Conservation (phyloP, 1,140 invertebrate genomes). For the Leptinotarsa lineolata region DNA sequence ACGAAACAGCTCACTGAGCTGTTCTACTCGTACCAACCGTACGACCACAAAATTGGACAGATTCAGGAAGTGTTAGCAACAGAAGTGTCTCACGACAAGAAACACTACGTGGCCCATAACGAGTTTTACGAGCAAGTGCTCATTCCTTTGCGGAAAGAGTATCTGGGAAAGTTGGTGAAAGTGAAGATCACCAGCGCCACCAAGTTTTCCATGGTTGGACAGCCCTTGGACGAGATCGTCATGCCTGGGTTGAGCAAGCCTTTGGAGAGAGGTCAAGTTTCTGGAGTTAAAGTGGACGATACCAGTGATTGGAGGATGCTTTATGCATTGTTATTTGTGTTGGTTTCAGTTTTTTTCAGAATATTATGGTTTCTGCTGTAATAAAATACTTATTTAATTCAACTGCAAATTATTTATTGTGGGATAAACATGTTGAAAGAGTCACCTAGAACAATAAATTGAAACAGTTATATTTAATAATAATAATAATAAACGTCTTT, state of each 20-base stretch:
- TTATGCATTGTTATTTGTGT: constrained; percentile 3
- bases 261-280: constrained; percentile 59
- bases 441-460: no score
- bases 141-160: constrained; percentile 74
- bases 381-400: not conserved
- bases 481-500: no score
- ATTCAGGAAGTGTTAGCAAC: constrained; percentile 86
- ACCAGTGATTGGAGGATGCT: not conserved
- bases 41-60: constrained; percentile 75
- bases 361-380: constrained; percentile 23
- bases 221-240: constrained; percentile 62
- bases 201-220: constrained; percentile 87
- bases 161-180: constrained; percentile 81
- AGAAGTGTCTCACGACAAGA: constrained; percentile 89
- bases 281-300: constrained; percentile 52
- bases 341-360: constrained; percentile 20
- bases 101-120: constrained; percentile 93
- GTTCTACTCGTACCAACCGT: constrained; percentile 90
- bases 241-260: constrained; percentile 60
- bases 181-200: constrained; percentile 76
- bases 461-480: no score
- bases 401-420: no score
- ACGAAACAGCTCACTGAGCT: constrained; percentile 88
- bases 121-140: constrained; percentile 95
- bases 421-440: no score